Conservation (phyloP, 1,140 invertebrate species). For the Drosophila insularis region DNA sequence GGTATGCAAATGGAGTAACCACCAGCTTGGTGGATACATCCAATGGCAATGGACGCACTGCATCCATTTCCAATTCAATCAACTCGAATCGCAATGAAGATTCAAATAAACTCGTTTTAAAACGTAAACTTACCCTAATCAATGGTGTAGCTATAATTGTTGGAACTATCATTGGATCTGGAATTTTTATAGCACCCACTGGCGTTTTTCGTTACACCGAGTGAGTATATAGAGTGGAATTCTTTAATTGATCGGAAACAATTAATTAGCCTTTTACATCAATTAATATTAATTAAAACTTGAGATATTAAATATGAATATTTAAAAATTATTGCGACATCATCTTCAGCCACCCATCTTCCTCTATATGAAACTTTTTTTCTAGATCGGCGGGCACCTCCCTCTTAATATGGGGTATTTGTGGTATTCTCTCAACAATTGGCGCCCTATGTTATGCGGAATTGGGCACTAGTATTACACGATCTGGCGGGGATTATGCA, state of each 20-base stretch:
- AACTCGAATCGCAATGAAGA: background rate
- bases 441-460: constrained; percentile 94
- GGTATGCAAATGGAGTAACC: constrained; percentile 75
- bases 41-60: constrained; percentile 35
- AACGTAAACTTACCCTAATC: constrained; percentile 91
- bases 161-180: constrained; percentile 92
- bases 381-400: constrained; percentile 87
- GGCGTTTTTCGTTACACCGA: constrained; percentile 87
- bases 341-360: constrained; percentile 29
- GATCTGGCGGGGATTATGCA: constrained; percentile 94
- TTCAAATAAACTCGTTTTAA: constrained; percentile 85
- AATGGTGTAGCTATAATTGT: constrained; percentile 95
- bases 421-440: constrained; percentile 89
- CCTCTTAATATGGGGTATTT: constrained; percentile 88
- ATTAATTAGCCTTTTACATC: constrained; percentile 31
- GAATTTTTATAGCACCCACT: constrained; percentile 92
- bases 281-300: constrained; percentile 45
- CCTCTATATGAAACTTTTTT: constrained; percentile 61
- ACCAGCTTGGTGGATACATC: constrained; percentile 57
- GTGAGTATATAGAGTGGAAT: constrained; percentile 80
- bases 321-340: constrained; percentile 64
- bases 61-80: background rate
- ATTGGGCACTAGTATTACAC: constrained; percentile 90
- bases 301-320: constrained; percentile 35
- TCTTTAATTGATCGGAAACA: constrained; percentile 35